These are phyloP conservation scores for Macaria notata DNA, from an alignment of 2,888 invertebrate genomes.

Conservation along the genomic window DNA sequence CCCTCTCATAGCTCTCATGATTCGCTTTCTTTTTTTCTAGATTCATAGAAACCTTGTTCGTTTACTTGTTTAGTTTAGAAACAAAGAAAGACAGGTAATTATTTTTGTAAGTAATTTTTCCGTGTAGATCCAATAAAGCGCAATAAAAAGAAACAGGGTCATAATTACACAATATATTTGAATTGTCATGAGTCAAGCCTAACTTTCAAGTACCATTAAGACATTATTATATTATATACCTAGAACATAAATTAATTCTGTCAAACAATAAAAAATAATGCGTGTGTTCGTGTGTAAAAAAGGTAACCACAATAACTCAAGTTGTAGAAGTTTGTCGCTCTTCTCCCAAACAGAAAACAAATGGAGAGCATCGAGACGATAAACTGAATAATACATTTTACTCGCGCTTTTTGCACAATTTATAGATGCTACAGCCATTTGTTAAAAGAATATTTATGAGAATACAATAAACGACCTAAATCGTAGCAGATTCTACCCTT, in stretches of 20 bases:
- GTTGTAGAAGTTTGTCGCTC: conserved; percentile 5
- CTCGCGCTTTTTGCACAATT: conserved; percentile 9
- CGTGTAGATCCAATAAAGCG: too few species aligned
- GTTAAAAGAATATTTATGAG: background rate
- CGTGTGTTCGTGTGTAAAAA: conserved; percentile 3
- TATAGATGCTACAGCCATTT: conserved; percentile 4
- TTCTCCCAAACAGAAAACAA: conserved; percentile 12
- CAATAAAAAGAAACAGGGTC: too few species aligned
- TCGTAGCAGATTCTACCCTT: background rate
- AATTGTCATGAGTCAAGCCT: too few species aligned
- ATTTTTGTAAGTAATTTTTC: too few species aligned
- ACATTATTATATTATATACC: too few species aligned
- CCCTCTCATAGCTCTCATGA: too few species aligned
- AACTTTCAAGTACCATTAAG: too few species aligned
- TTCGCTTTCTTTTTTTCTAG: too few species aligned
- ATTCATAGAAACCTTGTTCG: too few species aligned
- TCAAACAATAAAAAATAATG: conserved; percentile 6
- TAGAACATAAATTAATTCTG: background rate
- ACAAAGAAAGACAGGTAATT: too few species aligned
- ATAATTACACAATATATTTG: too few species aligned
- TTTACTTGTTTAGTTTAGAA: too few species aligned
- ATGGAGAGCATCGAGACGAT: conserved; percentile 16
- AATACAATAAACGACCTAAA: background rate
- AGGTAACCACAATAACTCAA: conserved; percentile 17
- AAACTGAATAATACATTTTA: conserved; percentile 16